These are phyloP conservation scores for Phoebastria nigripes DNA, from an alignment of 2,797 vertebrate genomes.

Conservation along the genomic window DNA sequence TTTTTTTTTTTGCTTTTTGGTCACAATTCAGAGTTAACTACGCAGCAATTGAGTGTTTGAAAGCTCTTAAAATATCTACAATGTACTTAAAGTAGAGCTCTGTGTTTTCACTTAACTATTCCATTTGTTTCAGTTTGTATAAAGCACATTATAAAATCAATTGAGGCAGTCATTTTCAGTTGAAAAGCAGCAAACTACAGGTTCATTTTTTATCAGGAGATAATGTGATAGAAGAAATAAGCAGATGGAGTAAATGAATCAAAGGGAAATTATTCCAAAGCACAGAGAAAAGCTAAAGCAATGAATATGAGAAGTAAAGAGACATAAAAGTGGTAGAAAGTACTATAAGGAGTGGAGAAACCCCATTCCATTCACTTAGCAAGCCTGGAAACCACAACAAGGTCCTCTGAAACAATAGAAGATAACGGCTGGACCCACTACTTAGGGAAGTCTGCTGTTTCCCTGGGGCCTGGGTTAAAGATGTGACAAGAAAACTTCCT, in stretches of 20 bases:
- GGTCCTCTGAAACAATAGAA: not conserved
- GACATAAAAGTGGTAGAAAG: not conserved
- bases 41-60: constrained; percentile 49
- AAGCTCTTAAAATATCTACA: constrained; percentile 63
- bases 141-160: constrained; percentile 66
- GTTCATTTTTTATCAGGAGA: constrained; percentile 2
- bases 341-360: not conserved
- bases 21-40: constrained; percentile 61
- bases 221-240: constrained; percentile 16
- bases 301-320: not conserved
- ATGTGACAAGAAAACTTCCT: not conserved
- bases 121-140: constrained; percentile 61
- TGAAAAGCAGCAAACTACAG: constrained; percentile 43
- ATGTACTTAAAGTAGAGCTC: constrained; percentile 30
- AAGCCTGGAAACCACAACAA: not conserved
- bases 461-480: not conserved
- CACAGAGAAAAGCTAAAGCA: not conserved
- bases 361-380: not conserved
- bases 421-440: not conserved
- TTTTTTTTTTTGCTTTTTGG: not conserved
- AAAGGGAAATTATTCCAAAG: not conserved
- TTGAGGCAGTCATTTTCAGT: constrained; percentile 11
- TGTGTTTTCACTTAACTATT: constrained; percentile 64
- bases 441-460: not conserved
- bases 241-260: constrained; percentile 37